Conservation (phyloP, 2,113 vertebrate genomes). For the Neogale vison region DNA sequence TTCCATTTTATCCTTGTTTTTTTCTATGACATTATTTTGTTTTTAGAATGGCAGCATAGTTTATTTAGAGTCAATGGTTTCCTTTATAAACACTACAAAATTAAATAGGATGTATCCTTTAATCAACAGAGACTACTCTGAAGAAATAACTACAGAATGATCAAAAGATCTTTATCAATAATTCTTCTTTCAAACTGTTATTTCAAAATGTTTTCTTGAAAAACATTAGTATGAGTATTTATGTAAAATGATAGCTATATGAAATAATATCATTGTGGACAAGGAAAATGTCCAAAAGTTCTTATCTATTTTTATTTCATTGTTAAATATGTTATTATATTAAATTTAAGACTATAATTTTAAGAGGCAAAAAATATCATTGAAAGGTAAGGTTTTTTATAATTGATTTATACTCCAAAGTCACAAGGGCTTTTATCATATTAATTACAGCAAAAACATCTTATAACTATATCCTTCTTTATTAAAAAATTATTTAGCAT, state of each 20-base stretch:
- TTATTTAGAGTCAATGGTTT: neutral
- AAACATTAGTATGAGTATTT: neutral
- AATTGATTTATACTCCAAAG: neutral
- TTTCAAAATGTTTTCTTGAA: neutral
- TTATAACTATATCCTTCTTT: neutral
- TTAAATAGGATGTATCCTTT: neutral
- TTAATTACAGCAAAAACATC: neutral
- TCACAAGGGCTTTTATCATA: neutral
- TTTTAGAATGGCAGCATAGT: neutral
- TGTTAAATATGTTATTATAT: neutral
- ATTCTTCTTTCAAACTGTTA: neutral
- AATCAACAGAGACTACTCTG: neutral
- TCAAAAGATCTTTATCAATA: neutral
- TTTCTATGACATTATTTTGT: neutral
- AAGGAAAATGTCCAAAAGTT: neutral
- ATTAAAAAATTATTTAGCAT: neutral
- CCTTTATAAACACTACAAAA: neutral
- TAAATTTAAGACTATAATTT: neutral
- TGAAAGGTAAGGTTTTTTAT: neutral
- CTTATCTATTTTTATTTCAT: neutral
- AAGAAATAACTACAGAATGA: neutral
- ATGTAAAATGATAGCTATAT: neutral
- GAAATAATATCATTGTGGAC: neutral
- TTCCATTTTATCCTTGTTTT: neutral
- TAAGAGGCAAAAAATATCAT: too few relatives aligned